Conservation (phyloP, 2,113 vertebrate genomes). For the Gobius niger region DNA sequence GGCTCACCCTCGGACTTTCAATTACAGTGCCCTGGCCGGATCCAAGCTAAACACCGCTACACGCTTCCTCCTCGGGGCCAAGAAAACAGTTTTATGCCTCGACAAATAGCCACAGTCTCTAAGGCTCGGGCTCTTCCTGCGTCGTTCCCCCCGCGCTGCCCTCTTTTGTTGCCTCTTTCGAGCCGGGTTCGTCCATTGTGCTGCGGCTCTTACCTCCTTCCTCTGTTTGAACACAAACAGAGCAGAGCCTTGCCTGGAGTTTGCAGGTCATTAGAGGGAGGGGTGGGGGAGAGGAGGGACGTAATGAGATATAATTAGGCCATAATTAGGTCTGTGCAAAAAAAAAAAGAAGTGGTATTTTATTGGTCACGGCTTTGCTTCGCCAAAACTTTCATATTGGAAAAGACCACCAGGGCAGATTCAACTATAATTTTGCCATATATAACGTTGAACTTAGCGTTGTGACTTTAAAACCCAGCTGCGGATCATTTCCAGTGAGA, state of each 20-base stretch:
- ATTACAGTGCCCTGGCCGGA: constrained; percentile 32
- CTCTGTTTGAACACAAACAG: background rate
- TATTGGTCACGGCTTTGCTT: constrained; percentile 5
- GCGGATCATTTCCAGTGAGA: too few species aligned
- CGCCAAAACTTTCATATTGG: constrained; percentile 1
- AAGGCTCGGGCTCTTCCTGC: constrained; percentile 29
- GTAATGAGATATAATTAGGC: constrained; percentile 4
- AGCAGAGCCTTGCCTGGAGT: background rate
- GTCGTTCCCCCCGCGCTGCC: constrained; percentile 15
- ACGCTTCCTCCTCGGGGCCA: constrained; percentile 53
- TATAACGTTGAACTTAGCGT: background rate
- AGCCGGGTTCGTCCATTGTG: background rate
- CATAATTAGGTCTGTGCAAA: background rate
- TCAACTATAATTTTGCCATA: background rate
- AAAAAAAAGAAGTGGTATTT: background rate
- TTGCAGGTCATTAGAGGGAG: background rate
- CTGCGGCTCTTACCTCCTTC: background rate
- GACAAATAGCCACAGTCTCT: constrained; percentile 43
- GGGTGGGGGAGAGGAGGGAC: background rate
- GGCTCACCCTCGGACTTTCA: constrained; percentile 61
- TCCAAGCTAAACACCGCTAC: constrained; percentile 64
- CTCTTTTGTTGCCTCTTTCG: constrained; percentile 24
- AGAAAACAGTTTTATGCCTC: constrained; percentile 61
- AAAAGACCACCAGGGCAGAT: background rate
- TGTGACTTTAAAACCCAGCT: too few species aligned